A percentile compares a stretch with the other conserved stretches of the same genome.
These are phyloP conservation scores for Apaloderma vittatum DNA, from an alignment of 2,113 vertebrate genomes.

Conservation along the genomic window DNA sequence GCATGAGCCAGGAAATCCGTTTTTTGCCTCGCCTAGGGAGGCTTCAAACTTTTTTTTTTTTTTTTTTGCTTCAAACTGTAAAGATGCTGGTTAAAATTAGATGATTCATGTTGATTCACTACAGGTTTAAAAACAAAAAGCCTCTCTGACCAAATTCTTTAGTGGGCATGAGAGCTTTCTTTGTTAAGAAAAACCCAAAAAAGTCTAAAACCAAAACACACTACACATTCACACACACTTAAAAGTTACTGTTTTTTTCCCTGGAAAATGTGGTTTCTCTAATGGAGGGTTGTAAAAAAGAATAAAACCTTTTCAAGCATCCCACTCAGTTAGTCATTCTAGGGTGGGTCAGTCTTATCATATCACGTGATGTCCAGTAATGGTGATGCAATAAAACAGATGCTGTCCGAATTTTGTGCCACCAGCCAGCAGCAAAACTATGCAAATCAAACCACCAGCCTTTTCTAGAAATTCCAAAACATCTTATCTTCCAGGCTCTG, in stretches of 20 bases:
- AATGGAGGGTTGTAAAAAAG: conserved; percentile 83
- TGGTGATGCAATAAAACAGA: conserved; percentile 76
- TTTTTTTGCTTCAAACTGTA: conserved; percentile 10
- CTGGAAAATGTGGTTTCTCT: conserved; percentile 85
- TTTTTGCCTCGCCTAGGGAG: conserved; percentile 13
- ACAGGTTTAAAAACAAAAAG: conserved; percentile 61
- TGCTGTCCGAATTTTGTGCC: conserved; percentile 48
- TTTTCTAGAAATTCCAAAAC: conserved; percentile 55
- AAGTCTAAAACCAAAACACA: conserved; percentile 13
- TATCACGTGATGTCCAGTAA: conserved; percentile 82
- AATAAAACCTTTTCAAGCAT: conserved; percentile 78
- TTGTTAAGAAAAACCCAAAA: conserved; percentile 48
- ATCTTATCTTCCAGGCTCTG: not conserved
- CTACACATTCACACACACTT: conserved; percentile 40
- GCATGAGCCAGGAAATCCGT: conserved; percentile 36
- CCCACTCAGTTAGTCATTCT: conserved; percentile 81
- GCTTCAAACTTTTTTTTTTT: too few species aligned
- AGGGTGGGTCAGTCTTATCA: conserved; percentile 78
- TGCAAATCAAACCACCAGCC: conserved; percentile 42
- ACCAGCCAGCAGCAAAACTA: conserved; percentile 72
- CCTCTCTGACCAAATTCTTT: conserved; percentile 52
- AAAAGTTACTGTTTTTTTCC: conserved; percentile 79
- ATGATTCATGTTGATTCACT: conserved; percentile 71
- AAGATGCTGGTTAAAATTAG: conserved; percentile 57
- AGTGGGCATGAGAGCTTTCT: conserved; percentile 52